A percentile compares a stretch with the other conserved stretches of the same genome.
Conservation (phyloP, 2,888 invertebrate genomes). For the Orthosia gothica region DNA sequence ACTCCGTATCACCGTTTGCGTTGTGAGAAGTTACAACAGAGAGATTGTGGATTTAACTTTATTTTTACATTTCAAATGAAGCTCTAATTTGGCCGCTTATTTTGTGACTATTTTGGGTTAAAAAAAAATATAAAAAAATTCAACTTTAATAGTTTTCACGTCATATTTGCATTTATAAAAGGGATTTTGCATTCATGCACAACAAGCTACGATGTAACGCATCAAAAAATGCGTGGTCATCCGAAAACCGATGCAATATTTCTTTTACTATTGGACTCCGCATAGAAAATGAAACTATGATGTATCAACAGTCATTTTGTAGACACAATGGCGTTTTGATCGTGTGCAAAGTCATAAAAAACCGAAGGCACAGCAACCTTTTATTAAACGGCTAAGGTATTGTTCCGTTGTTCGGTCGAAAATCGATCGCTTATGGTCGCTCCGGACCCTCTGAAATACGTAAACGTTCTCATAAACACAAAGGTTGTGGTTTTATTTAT, state of each 20-base stretch:
- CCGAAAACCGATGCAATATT: neutral
- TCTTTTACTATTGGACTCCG: neutral
- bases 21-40: slow-evolving; percentile 10
- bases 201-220: neutral
- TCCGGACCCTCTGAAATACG: slow-evolving; percentile 10
- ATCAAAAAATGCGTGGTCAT: neutral
- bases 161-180: too few species aligned
- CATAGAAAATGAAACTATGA: slow-evolving; percentile 13
- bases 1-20: neutral
- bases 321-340: slow-evolving; percentile 36
- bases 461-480: slow-evolving; percentile 15
- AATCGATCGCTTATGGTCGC: slow-evolving; percentile 26
- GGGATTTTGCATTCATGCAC: too few species aligned
- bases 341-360: slow-evolving; percentile 40
- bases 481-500: slow-evolving; percentile 47
- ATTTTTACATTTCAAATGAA: slow-evolving; percentile 50
- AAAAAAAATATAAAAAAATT: neutral
- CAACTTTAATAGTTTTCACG: too few species aligned
- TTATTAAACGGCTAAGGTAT: slow-evolving; percentile 37
- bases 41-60: slow-evolving; percentile 17
- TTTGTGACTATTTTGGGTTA: slow-evolving; percentile 6
- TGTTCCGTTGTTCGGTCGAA: slow-evolving; percentile 37
- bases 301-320: slow-evolving; percentile 26
- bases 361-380: slow-evolving; percentile 6
- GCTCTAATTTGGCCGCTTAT: slow-evolving; percentile 30